Conservation (phyloP, 2,888 invertebrate genomes). For the Dinocampus coccinellae region DNA sequence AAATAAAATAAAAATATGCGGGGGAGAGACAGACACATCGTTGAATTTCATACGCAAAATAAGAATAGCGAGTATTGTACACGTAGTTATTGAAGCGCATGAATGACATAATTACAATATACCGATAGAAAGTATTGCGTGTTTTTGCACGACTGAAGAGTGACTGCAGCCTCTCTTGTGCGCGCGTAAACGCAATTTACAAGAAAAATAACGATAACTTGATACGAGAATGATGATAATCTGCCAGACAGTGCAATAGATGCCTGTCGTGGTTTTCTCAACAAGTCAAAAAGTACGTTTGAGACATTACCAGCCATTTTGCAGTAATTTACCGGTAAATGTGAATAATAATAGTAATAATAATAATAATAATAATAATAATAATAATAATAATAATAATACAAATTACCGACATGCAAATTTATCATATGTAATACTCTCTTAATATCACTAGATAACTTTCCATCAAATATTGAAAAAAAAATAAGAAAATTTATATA, state of each 20-base stretch:
- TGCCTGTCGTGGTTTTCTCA: not conserved
- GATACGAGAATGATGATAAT: not conserved
- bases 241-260: not conserved
- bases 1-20: not conserved
- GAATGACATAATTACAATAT: not conserved
- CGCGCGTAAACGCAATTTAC: no score
- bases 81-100: conserved; percentile 3
- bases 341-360: not conserved
- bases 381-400: not conserved
- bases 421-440: not conserved
- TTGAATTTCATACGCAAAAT: not conserved
- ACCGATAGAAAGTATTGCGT: not conserved
- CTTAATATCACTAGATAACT: not conserved
- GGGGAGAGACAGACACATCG: not conserved
- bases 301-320: not conserved
- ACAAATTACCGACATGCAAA: no score
- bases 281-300: not conserved
- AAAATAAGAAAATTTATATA: not conserved
- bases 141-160: not conserved
- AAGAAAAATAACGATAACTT: not conserved
- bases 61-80: not conserved
- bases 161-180: not conserved
- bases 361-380: not conserved
- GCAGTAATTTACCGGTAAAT: not conserved
- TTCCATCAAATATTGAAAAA: not conserved